Evolutionary conservation across 2,888 invertebrate genomes (phyloP).

Genomic region (Apamea crenata): DNA sequence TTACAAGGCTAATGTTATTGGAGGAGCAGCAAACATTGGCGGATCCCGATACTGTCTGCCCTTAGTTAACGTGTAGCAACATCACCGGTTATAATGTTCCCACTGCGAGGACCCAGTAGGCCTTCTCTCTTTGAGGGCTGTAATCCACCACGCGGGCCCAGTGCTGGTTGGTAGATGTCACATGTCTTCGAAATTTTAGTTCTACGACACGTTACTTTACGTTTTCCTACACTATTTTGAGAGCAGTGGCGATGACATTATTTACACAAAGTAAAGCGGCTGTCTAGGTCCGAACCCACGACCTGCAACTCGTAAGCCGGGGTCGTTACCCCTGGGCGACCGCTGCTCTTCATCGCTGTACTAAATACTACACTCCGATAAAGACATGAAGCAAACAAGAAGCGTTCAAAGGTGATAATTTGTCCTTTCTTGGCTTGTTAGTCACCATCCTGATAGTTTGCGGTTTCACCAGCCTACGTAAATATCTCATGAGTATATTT

Average conservation of each 20-base stretch:
- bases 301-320: too few relatives aligned
- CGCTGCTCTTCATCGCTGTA: not conserved
- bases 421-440: conserved; percentile 48
- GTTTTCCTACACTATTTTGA: too few relatives aligned
- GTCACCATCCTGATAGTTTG: conserved; percentile 52
- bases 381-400: conserved; percentile 14
- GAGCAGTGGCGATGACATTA: too few relatives aligned
- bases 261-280: too few relatives aligned
- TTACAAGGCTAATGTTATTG: conserved; percentile 71
- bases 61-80: conserved; percentile 5
- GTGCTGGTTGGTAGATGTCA: too few relatives aligned
- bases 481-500: conserved; percentile 19
- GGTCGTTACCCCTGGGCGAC: too few relatives aligned
- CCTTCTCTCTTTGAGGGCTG: too few relatives aligned
- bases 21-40: conserved; percentile 57
- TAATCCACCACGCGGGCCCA: too few relatives aligned
- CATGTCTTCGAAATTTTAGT: too few relatives aligned
- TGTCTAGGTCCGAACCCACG: too few relatives aligned
- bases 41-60: conserved; percentile 23
- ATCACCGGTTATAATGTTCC: conserved; percentile 5
- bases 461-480: conserved; percentile 49
- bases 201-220: too few relatives aligned
- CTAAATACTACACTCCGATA: conserved; percentile 13
- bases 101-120: too few relatives aligned
- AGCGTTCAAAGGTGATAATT: conserved; percentile 28